A percentile compares a stretch with the other conserved stretches of the same genome.
These are phyloP conservation scores for Acanthosepion pharaonis DNA, from an alignment of 2,888 invertebrate species.

Conservation along the genomic window DNA sequence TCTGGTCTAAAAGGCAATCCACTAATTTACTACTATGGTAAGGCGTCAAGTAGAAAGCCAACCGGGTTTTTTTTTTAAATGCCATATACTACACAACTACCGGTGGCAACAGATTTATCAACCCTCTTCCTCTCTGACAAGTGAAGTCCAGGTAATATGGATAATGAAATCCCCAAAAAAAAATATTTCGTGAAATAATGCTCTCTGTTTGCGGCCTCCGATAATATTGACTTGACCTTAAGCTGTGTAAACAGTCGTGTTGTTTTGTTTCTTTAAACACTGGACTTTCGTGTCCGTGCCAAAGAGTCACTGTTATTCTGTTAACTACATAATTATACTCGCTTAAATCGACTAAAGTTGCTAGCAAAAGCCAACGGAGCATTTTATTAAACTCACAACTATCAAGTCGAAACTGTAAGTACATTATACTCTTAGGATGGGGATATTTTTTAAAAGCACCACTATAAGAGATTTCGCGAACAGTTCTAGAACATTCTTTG, in stretches of 20 bases:
- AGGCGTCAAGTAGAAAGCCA: not conserved
- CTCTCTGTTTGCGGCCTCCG: not conserved
- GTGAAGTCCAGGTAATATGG: not conserved
- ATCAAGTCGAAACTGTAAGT: no score
- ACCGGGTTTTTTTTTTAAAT: not conserved
- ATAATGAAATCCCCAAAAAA: not conserved
- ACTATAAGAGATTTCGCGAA: no score
- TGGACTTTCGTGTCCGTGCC: not conserved
- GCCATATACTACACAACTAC: conserved; percentile 18
- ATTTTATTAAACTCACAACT: no score
- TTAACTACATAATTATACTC: not conserved
- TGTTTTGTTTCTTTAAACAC: not conserved
- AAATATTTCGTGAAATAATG: not conserved
- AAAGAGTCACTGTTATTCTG: not conserved
- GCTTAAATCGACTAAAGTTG: not conserved
- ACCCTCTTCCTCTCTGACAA: not conserved
- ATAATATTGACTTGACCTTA: conserved; percentile 8
- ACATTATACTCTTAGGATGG: no score
- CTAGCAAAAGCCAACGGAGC: no score
- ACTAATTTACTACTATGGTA: not conserved
- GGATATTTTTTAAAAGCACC: no score
- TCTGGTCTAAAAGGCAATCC: not conserved
- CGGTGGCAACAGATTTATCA: not conserved
- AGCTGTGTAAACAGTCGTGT: not conserved
- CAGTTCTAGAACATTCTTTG: no score